phyloP scores from a whole-genome alignment of 2,888 invertebrate species.

The Scrobipalpa costella region DNA sequence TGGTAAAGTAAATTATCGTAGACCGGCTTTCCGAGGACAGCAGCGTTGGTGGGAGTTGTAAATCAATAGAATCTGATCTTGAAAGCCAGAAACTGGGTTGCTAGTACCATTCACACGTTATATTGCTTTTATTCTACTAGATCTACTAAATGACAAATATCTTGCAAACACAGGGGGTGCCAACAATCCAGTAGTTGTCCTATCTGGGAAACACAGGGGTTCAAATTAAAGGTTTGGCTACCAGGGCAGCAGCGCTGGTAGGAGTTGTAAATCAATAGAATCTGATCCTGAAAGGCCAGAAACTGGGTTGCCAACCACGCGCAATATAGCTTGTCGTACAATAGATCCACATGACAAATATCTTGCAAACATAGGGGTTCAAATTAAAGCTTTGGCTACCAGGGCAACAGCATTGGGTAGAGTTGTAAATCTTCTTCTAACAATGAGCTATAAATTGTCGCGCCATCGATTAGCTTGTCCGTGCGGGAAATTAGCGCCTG shows the following conservation, averaged over 20 bases:
- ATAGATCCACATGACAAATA: neutral
- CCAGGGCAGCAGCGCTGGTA: neutral
- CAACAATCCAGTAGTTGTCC: too few species aligned
- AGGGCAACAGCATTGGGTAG: constrained; percentile 20
- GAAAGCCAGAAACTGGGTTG: too few species aligned
- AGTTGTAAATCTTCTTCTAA: constrained; percentile 40
- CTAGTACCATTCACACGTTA: too few species aligned
- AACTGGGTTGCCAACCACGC: neutral
- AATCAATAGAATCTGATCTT: neutral
- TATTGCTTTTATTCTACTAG: too few species aligned
- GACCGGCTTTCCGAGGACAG: too few species aligned
- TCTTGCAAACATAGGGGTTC: constrained; percentile 8
- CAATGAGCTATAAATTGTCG: constrained; percentile 44
- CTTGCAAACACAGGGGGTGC: too few species aligned
- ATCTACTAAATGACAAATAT: neutral
- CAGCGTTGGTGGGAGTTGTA: neutral
- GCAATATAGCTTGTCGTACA: too few species aligned
- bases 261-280: neutral
- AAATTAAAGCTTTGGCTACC: constrained; percentile 21
- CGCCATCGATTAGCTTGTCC: constrained; percentile 43
- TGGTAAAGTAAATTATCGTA: too few species aligned
- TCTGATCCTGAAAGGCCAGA: neutral
- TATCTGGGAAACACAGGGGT: too few species aligned
- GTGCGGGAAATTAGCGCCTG: constrained; percentile 34
- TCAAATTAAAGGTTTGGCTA: too few species aligned